phyloP scores from a whole-genome alignment of 2,888 invertebrate genomes.

The Pelosia muscerda region DNA sequence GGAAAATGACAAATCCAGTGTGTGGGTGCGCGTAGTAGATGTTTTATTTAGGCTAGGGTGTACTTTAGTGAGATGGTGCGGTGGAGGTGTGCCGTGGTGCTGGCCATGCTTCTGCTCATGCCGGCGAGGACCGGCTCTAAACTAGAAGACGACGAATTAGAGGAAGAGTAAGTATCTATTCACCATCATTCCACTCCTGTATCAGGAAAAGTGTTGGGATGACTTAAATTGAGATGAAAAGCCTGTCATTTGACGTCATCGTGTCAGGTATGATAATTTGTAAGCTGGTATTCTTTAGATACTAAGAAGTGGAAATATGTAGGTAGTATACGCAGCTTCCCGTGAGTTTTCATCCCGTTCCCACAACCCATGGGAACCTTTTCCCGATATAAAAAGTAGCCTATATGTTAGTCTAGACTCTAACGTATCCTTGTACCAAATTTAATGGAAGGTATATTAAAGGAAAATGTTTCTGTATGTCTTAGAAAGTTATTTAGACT shows the following conservation, averaged over 20 bases:
- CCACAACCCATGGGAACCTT: too few relatives aligned
- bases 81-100: constrained; percentile 72
- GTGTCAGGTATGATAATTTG: background rate
- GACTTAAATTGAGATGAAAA: background rate
- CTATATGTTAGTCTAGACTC: too few relatives aligned
- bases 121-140: constrained; percentile 63
- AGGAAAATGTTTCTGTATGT: too few relatives aligned
- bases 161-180: constrained; percentile 61
- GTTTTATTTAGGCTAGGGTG: constrained; percentile 43
- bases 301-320: background rate
- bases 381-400: too few relatives aligned
- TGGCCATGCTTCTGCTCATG: constrained; percentile 73
- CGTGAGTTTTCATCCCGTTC: too few relatives aligned
- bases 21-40: constrained; percentile 59
- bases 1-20: constrained; percentile 79
- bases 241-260: background rate
- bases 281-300: background rate
- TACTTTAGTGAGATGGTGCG: constrained; percentile 69
- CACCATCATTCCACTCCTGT: background rate
- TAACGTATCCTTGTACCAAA: too few relatives aligned
- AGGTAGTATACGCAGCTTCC: too few relatives aligned
- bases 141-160: constrained; percentile 67
- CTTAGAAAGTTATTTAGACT: too few relatives aligned
- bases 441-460: too few relatives aligned
- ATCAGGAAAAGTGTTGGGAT: background rate